Evolutionary conservation across 2,113 vertebrate species (phyloP).

Genomic region (Esox niger): DNA sequence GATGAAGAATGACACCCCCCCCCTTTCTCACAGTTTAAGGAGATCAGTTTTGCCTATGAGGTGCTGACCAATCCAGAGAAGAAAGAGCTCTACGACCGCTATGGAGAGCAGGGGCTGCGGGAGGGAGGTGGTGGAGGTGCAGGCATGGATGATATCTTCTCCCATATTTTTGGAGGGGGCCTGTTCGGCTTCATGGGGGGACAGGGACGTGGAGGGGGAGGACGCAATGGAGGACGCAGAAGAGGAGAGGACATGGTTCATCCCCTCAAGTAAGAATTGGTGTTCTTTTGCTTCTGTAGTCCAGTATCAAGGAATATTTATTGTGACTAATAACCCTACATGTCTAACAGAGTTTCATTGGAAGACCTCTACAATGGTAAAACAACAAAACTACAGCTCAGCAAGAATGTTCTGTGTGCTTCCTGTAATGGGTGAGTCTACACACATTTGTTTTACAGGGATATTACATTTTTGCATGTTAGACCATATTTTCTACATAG

Average conservation of each 20-base stretch:
- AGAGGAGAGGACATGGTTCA: slow-evolving; percentile 99
- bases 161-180: slow-evolving; percentile 97
- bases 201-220: slow-evolving; percentile 85
- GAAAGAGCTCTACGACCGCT: slow-evolving; percentile 92
- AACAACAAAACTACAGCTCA: slow-evolving; percentile 98
- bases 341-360: slow-evolving; percentile 86
- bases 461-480: too few species aligned
- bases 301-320: neutral
- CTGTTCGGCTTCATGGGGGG: slow-evolving; percentile 97
- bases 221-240: slow-evolving; percentile 90
- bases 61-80: slow-evolving; percentile 96
- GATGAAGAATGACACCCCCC: too few species aligned
- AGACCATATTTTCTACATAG: too few species aligned
- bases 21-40: slow-evolving; percentile 85
- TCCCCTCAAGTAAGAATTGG: slow-evolving; percentile 85
- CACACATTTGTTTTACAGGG: slow-evolving; percentile 61
- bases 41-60: slow-evolving; percentile 99
- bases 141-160: slow-evolving; percentile 99
- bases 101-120: slow-evolving; percentile 94
- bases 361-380: slow-evolving; percentile 99
- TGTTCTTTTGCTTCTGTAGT: neutral
- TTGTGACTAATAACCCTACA: neutral
- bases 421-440: slow-evolving; percentile 92
- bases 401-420: slow-evolving; percentile 97
- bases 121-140: slow-evolving; percentile 92